Percentiles rank a stretch among this genome's conserved stretches.
Evolutionary conservation across 2,797 vertebrate genomes (phyloP).

Genomic region (Australoheros facetus): DNA sequence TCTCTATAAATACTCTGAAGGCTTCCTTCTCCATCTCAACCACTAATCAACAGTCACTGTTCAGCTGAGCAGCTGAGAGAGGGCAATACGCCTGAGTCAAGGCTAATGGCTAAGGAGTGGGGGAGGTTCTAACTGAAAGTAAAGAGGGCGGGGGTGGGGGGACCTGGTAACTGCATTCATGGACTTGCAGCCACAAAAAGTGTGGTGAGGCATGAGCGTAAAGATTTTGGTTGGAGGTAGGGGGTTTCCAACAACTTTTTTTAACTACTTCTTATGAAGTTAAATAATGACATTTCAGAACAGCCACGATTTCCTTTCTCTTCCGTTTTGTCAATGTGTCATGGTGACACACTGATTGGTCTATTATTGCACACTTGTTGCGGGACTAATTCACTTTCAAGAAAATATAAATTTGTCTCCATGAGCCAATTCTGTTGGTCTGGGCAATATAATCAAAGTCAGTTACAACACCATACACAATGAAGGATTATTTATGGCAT

Average conservation of each 20-base stretch:
- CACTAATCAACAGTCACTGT: constrained; percentile 77
- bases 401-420: neutral
- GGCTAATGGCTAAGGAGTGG: constrained; percentile 63
- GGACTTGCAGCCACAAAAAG: constrained; percentile 53
- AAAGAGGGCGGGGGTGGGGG: constrained; percentile 31
- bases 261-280: constrained; percentile 15
- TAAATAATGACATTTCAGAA: constrained; percentile 3
- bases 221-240: constrained; percentile 37
- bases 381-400: neutral
- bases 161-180: constrained; percentile 62
- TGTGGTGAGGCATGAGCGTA: constrained; percentile 60
- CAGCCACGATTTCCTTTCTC: neutral
- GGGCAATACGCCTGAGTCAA: constrained; percentile 78
- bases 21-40: constrained; percentile 77
- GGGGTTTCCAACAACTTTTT: constrained; percentile 33
- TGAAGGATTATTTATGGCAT: too few species aligned
- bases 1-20: constrained; percentile 83
- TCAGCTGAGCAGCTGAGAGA: constrained; percentile 71
- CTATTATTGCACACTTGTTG: constrained; percentile 1
- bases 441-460: neutral
- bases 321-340: constrained; percentile 1
- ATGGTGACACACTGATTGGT: neutral
- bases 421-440: neutral
- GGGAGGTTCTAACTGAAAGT: constrained; percentile 61
- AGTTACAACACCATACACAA: neutral